A percentile compares a stretch with the other conserved stretches of the same genome.
Conservation (phyloP, 64 coral and sea anemone genomes). For the Stichodactyla helianthus region DNA sequence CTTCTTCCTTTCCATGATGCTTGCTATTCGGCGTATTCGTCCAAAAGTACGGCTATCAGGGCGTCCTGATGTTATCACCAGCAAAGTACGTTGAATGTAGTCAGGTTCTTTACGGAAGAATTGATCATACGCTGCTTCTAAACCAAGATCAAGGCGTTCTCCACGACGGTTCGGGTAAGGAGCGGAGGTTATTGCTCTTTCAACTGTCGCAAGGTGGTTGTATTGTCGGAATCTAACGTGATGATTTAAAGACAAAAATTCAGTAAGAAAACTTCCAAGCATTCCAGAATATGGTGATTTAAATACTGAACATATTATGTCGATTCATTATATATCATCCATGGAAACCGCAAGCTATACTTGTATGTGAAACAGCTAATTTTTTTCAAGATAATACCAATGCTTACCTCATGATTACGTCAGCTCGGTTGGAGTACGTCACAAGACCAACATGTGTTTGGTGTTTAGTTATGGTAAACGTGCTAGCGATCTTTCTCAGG, state of each 20-base stretch:
- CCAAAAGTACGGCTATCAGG: conserved; percentile 44
- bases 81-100: conserved; percentile 75
- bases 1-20: conserved; percentile 41
- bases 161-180: conserved; percentile 50
- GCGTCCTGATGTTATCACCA: conserved; percentile 58
- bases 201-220: conserved; percentile 21
- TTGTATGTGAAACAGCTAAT: no score
- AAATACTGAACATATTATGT: no score
- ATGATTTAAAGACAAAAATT: not conserved
- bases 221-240: conserved; percentile 16
- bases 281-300: no score
- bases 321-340: no score
- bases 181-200: conserved; percentile 49
- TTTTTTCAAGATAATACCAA: no score
- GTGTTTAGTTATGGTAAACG: conserved; percentile 74
- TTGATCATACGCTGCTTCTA: conserved; percentile 40
- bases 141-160: conserved; percentile 55
- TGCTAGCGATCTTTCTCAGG: conserved; percentile 43
- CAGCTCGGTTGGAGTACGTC: conserved; percentile 53
- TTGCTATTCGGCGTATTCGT: conserved; percentile 44
- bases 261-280: not conserved
- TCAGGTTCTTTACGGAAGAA: conserved; percentile 58
- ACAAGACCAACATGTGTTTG: conserved; percentile 74
- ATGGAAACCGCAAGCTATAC: no score
- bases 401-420: conserved; percentile 28